A percentile compares a stretch with the other conserved stretches of the same genome.
These are phyloP conservation scores for Bursaphelenchus okinawaensis DNA, from an alignment of 2,888 invertebrate genomes.

Conservation along the genomic window DNA sequence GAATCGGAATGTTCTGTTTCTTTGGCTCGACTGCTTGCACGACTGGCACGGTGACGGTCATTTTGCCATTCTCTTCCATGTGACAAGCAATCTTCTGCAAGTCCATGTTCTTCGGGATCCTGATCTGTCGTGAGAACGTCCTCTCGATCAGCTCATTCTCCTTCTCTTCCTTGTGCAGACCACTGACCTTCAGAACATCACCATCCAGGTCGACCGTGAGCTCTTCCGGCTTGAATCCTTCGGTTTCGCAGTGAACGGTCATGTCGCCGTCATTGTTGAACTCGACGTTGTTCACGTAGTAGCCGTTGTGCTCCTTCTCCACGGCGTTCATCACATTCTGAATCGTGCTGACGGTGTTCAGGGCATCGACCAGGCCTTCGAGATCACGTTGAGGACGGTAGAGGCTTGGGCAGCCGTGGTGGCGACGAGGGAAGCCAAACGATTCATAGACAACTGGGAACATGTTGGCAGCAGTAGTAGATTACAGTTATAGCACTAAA, in stretches of 20 bases:
- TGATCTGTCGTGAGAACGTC: conserved; percentile 1
- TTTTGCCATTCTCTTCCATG: neutral
- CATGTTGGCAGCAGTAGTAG: neutral
- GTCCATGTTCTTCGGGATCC: neutral
- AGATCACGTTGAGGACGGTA: neutral
- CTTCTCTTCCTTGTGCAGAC: conserved; percentile 27
- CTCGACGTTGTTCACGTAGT: neutral
- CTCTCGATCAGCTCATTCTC: conserved; percentile 28
- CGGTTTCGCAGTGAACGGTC: neutral
- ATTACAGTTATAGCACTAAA: neutral
- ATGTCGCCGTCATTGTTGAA: neutral
- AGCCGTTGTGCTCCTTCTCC: neutral
- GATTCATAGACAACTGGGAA: neutral
- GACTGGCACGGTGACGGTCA: neutral
- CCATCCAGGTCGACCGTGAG: conserved; percentile 33
- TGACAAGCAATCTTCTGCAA: neutral
- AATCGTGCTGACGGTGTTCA: neutral
- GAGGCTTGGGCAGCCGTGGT: no score
- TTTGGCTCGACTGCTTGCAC: neutral
- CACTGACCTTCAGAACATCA: conserved; percentile 26
- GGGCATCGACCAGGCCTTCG: neutral
- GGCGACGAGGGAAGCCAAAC: neutral
- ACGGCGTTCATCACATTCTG: neutral
- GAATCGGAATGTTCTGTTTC: neutral
- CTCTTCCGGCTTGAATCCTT: conserved; percentile 28